Conservation (phyloP, 2,888 invertebrate genomes). For the Microplitis manilae region DNA sequence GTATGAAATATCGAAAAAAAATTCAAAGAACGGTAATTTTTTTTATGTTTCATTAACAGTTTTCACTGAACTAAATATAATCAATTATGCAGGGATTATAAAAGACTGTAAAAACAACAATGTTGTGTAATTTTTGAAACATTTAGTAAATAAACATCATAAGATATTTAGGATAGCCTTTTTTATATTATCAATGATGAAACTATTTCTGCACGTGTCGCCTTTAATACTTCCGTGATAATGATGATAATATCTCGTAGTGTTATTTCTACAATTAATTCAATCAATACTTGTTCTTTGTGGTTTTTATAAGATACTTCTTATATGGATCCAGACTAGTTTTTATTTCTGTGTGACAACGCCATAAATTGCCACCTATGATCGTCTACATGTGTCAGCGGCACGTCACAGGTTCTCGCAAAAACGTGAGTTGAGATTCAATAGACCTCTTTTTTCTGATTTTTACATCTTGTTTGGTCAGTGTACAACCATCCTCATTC, state of each 20-base stretch:
- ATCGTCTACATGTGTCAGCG: constrained; percentile 71
- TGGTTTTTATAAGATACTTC: constrained; percentile 56
- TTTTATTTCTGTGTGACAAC: constrained; percentile 66
- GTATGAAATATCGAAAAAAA: too few relatives aligned
- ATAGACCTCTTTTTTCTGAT: constrained; percentile 17
- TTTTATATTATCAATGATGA: too few relatives aligned
- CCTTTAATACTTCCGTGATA: constrained; percentile 52
- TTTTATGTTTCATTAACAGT: too few relatives aligned
- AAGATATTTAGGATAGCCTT: too few relatives aligned
- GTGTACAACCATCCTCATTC: background rate
- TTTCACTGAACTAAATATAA: too few relatives aligned
- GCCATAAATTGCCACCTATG: constrained; percentile 70
- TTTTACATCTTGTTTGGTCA: constrained; percentile 46
- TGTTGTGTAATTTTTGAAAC: too few relatives aligned
- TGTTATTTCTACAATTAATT: constrained; percentile 67
- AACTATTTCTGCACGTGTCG: constrained; percentile 38
- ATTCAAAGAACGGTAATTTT: too few relatives aligned
- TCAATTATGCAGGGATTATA: too few relatives aligned
- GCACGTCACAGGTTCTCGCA: constrained; percentile 69
- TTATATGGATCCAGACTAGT: constrained; percentile 63
- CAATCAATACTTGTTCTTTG: constrained; percentile 62
- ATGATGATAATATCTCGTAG: constrained; percentile 42
- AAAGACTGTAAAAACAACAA: too few relatives aligned
- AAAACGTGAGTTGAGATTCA: constrained; percentile 68
- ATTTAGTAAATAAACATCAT: too few relatives aligned